Evolutionary conservation across 2,888 invertebrate genomes (phyloP).

Genomic region (Brachypalpus laphriformis): DNA sequence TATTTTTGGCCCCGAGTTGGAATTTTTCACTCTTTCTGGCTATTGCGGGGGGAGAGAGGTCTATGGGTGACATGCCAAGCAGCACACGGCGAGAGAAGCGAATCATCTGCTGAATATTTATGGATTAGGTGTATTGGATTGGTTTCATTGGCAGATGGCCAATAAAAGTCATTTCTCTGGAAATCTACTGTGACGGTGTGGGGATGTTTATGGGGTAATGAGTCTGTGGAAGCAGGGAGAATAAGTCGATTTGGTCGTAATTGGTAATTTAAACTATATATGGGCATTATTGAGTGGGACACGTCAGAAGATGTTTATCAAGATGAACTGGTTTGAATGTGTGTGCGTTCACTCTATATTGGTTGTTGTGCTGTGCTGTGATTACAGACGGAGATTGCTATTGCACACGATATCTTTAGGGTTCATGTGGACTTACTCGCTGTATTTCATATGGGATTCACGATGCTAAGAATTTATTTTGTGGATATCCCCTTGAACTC

Average conservation of each 20-base stretch:
- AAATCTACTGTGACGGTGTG: background rate
- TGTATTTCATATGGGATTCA: too few relatives aligned
- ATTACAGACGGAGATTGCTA: too few relatives aligned
- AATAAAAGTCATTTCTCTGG: background rate
- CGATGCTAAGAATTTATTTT: too few relatives aligned
- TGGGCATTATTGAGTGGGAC: background rate
- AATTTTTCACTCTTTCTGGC: conserved; percentile 8
- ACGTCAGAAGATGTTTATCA: background rate
- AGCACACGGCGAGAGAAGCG: background rate
- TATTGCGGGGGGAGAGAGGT: background rate
- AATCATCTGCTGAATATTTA: conserved; percentile 1
- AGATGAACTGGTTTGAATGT: background rate
- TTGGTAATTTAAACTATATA: background rate
- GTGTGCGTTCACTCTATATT: too few relatives aligned
- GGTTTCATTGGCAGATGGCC: conserved; percentile 33
- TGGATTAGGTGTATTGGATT: conserved; percentile 19
- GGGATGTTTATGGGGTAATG: background rate
- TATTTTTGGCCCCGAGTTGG: conserved; percentile 28
- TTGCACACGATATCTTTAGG: too few relatives aligned
- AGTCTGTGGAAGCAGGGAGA: background rate
- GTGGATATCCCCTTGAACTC: too few relatives aligned
- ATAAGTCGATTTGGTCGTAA: background rate
- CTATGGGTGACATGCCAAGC: conserved; percentile 1
- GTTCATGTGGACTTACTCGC: too few relatives aligned
- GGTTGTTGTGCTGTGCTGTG: too few relatives aligned